A percentile compares a stretch with the other conserved stretches of the same genome.
These are phyloP conservation scores for Cyclophora punctaria DNA, from an alignment of 2,888 invertebrate species.

Conservation along the genomic window DNA sequence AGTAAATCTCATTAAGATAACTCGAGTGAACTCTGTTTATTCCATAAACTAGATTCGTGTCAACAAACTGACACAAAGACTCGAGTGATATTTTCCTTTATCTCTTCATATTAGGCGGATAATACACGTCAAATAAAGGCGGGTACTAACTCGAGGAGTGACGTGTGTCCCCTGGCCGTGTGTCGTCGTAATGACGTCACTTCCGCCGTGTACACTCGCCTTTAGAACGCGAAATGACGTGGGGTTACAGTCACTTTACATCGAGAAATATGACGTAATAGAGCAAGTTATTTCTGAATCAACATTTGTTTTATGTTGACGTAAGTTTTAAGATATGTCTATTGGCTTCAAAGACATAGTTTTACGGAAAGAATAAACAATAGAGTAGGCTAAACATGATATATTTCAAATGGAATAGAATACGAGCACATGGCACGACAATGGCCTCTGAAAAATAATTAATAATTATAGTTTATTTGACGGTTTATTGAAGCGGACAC, in stretches of 20 bases:
- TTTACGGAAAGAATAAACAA: no score
- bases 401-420: no score
- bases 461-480: no score
- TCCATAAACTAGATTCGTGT: conserved; percentile 3
- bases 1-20: not conserved
- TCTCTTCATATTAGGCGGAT: conserved; percentile 10
- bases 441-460: no score
- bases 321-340: no score
- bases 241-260: not conserved
- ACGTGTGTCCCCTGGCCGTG: conserved; percentile 24
- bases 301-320: no score
- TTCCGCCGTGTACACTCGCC: conserved; percentile 21
- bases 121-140: conserved; percentile 3
- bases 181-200: conserved; percentile 43
- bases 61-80: conserved; percentile 9
- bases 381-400: no score
- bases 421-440: no score
- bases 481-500: no score
- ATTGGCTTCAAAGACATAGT: no score
- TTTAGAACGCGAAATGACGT: not conserved
- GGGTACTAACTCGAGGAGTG: conserved; percentile 12
- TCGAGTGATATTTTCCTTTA: conserved; percentile 9
- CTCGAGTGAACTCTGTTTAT: not conserved
- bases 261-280: no score
- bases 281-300: no score